A percentile compares a stretch with the other conserved stretches of the same genome.
These are phyloP conservation scores for Psephotus haematonotus DNA, from an alignment of 2,113 vertebrate species.

Conservation along the genomic window DNA sequence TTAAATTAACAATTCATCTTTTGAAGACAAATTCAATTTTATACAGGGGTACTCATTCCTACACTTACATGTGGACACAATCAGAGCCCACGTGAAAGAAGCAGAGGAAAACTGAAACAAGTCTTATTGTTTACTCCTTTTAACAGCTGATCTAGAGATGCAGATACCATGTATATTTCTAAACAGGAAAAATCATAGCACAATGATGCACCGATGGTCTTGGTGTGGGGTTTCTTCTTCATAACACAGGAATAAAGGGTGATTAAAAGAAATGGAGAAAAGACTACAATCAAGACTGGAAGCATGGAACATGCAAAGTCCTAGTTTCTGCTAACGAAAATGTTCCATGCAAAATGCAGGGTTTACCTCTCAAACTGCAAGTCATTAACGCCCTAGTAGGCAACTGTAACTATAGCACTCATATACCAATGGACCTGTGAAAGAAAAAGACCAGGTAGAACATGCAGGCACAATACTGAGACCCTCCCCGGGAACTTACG, in stretches of 20 bases:
- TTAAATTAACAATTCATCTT: slow-evolving; percentile 8
- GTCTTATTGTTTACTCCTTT: background rate
- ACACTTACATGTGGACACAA: background rate
- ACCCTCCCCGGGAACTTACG: background rate
- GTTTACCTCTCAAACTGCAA: background rate
- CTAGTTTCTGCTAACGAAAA: background rate
- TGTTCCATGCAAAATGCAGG: background rate
- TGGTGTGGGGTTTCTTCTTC: background rate
- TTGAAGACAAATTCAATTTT: background rate
- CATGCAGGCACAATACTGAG: background rate
- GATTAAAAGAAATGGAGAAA: background rate
- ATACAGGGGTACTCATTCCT: background rate
- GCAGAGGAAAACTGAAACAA: background rate
- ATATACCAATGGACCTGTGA: background rate
- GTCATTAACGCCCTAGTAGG: background rate
- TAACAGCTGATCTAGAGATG: background rate
- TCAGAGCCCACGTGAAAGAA: background rate
- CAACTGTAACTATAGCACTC: background rate
- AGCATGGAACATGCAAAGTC: background rate
- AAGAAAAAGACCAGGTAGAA: background rate
- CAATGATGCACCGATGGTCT: background rate
- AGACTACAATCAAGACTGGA: background rate
- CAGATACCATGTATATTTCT: background rate
- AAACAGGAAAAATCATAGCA: accelerated
- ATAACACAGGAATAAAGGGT: background rate